phyloP scores from a whole-genome alignment of 2,888 invertebrate species.

The Microctonus hyperodae region DNA sequence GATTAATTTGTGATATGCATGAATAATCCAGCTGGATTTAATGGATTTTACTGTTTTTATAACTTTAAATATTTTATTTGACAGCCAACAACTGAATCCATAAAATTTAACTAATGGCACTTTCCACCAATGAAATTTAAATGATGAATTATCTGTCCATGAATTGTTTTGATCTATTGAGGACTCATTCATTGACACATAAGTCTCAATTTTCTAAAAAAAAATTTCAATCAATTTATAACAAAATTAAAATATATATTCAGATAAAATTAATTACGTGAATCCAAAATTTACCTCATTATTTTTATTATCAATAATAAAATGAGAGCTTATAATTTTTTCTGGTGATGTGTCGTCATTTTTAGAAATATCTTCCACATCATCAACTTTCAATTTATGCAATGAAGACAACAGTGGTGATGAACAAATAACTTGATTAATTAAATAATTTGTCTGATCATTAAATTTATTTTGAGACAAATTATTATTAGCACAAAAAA shows the following conservation, averaged over 20 bases:
- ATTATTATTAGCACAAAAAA: neutral
- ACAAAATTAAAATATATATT: too few relatives aligned
- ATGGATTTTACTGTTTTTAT: conserved; percentile 8
- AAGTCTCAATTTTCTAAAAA: conserved; percentile 2
- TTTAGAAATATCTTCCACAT: too few relatives aligned
- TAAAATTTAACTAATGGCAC: neutral
- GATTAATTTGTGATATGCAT: neutral
- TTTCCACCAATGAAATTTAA: neutral
- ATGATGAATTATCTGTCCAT: conserved; percentile 15
- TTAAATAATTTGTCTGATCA: neutral
- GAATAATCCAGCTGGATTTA: neutral
- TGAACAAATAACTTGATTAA: neutral
- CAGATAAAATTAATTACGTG: neutral
- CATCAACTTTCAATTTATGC: neutral
- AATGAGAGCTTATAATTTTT: neutral
- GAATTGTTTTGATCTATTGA: neutral
- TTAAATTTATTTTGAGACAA: neutral
- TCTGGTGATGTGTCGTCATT: neutral
- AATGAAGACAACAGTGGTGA: neutral
- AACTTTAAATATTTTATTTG: neutral
- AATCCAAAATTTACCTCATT: neutral
- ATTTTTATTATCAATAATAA: neutral
- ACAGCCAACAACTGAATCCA: neutral
- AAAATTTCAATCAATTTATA: neutral
- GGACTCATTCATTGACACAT: neutral